These are phyloP conservation scores for Caenorhabditis auriculariae DNA, from an alignment of 2,888 invertebrate genomes.

Conservation along the genomic window DNA sequence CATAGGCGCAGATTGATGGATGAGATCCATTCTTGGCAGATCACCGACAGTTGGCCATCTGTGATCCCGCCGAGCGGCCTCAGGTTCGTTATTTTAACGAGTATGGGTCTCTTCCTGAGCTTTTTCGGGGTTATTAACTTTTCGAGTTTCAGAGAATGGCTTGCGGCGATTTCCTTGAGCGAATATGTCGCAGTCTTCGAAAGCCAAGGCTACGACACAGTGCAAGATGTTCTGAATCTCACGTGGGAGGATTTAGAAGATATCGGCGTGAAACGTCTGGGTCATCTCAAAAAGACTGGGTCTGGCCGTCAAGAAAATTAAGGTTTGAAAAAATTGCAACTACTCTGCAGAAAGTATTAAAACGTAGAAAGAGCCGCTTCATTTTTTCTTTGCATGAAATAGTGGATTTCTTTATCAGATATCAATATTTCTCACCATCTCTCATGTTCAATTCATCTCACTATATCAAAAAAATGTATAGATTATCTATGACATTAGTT, in stretches of 20 bases:
- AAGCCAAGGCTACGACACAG: slow-evolving; percentile 88
- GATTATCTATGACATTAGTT: no score
- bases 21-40: slow-evolving; percentile 76
- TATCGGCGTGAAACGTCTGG: slow-evolving; percentile 74
- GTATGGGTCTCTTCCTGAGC: no score
- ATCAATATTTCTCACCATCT: no score
- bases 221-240: slow-evolving; percentile 86
- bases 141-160: slow-evolving; percentile 75
- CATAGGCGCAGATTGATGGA: slow-evolving; percentile 93
- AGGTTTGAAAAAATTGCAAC: no score
- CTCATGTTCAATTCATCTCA: no score
- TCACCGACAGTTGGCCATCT: slow-evolving; percentile 50
- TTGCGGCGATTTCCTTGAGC: slow-evolving; percentile 83
- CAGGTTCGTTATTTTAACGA: slow-evolving; percentile 16
- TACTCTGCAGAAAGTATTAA: no score
- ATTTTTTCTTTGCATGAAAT: no score
- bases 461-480: no score
- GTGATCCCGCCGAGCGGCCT: slow-evolving; percentile 26
- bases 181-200: slow-evolving; percentile 87
- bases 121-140: not conserved
- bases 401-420: no score
- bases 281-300: slow-evolving; percentile 98
- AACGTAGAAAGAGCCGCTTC: no score
- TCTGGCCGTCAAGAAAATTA: slow-evolving; percentile 88
- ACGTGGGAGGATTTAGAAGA: slow-evolving; percentile 99